phyloP scores from a whole-genome alignment of 2,888 invertebrate species.

The Diplazon laetatorius region DNA sequence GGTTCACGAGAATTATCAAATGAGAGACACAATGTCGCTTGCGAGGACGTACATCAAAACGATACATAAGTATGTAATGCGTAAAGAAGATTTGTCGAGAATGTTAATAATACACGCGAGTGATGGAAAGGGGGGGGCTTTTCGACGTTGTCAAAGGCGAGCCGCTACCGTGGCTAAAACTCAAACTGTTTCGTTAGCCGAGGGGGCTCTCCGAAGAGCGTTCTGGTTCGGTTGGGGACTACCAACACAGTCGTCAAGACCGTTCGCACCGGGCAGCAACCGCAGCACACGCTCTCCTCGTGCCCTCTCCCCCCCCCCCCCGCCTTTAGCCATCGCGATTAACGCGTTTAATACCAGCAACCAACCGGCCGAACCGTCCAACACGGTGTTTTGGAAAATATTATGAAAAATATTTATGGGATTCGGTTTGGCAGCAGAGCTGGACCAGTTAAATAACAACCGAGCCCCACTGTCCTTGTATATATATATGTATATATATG shows the following conservation, averaged over 20 bases:
- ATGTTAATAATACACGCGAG: slow-evolving; percentile 13
- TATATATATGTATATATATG: slow-evolving; percentile 26
- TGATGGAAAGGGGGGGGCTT: slow-evolving; percentile 43
- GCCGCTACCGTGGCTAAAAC: slow-evolving; percentile 51
- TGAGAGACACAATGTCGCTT: slow-evolving; percentile 23
- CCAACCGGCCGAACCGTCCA: slow-evolving; percentile 29
- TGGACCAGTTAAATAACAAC: slow-evolving; percentile 34
- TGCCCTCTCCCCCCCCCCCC: background rate
- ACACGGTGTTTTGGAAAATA: slow-evolving; percentile 76
- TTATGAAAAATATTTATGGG: slow-evolving; percentile 80
- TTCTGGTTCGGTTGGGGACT: slow-evolving; percentile 6
- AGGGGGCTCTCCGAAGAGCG: background rate
- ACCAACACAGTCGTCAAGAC: background rate
- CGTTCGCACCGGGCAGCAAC: background rate
- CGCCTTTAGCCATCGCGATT: background rate
- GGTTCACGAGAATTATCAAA: slow-evolving; percentile 1
- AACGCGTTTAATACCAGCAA: slow-evolving; percentile 34
- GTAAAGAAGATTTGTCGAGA: background rate
- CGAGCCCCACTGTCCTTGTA: background rate
- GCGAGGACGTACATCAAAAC: background rate
- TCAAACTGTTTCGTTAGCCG: slow-evolving; percentile 29
- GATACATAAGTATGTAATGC: background rate
- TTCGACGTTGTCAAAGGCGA: slow-evolving; percentile 29
- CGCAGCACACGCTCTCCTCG: slow-evolving; percentile 7
- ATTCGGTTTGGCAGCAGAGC: slow-evolving; percentile 75